Evolutionary conservation across 2,888 invertebrate genomes (phyloP).

Genomic region (Arrhopalites spinosus): DNA sequence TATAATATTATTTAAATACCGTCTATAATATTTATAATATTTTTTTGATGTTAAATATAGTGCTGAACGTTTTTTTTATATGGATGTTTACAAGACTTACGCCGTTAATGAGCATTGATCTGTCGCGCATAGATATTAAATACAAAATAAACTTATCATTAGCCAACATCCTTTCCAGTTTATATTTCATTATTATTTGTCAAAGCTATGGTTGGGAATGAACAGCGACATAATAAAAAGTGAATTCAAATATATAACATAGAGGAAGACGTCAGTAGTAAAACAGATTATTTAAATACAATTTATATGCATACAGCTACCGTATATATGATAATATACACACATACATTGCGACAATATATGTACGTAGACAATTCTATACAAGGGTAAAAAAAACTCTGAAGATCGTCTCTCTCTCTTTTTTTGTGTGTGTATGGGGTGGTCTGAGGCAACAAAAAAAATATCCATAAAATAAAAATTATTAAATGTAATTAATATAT

Average conservation of each 20-base stretch:
- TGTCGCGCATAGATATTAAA: neutral
- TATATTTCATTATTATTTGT: slow-evolving; percentile 7
- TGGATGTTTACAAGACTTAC: neutral
- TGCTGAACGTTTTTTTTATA: no score
- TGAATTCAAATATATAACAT: neutral
- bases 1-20: no score
- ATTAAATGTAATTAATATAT: neutral
- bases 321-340: neutral
- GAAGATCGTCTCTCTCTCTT: no score
- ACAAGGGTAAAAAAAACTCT: neutral
- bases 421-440: neutral
- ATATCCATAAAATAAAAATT: slow-evolving; percentile 2
- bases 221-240: neutral
- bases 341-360: neutral
- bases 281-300: neutral
- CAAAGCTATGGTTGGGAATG: neutral
- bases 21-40: no score
- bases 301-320: neutral
- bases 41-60: no score
- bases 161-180: neutral
- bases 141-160: neutral
- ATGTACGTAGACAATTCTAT: neutral
- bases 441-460: neutral
- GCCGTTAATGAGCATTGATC: neutral
- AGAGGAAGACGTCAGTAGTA: slow-evolving; percentile 3